A percentile compares a stretch with the other conserved stretches of the same genome.
These are phyloP conservation scores for Acrobasis suavella DNA, from an alignment of 2,888 invertebrate species.

Conservation along the genomic window DNA sequence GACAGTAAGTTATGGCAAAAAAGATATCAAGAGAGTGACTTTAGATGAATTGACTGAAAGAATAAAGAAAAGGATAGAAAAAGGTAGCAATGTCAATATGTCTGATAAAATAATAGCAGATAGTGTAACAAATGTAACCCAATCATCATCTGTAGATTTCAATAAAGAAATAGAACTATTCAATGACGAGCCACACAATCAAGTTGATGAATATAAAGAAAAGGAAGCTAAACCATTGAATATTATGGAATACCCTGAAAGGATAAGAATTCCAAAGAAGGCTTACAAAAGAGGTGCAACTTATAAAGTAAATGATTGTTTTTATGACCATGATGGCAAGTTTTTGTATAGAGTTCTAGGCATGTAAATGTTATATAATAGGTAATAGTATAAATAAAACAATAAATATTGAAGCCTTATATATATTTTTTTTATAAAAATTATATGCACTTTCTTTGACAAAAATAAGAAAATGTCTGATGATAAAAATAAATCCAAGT, in stretches of 20 bases:
- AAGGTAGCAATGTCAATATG: slow-evolving; percentile 54
- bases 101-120: slow-evolving; percentile 63
- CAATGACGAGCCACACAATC: slow-evolving; percentile 37
- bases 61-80: slow-evolving; percentile 60
- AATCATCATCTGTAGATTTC: slow-evolving; percentile 35
- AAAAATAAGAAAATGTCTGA: slow-evolving; percentile 54
- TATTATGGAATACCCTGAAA: slow-evolving; percentile 77
- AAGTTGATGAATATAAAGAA: slow-evolving; percentile 46
- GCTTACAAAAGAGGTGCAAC: slow-evolving; percentile 84
- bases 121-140: slow-evolving; percentile 39
- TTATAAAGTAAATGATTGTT: slow-evolving; percentile 90
- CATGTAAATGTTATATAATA: slow-evolving; percentile 60
- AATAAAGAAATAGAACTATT: slow-evolving; percentile 50
- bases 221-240: slow-evolving; percentile 42
- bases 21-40: slow-evolving; percentile 53
- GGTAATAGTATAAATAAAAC: slow-evolving; percentile 56
- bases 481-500: slow-evolving; percentile 31
- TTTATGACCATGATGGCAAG: slow-evolving; percentile 90
- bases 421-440: slow-evolving; percentile 74
- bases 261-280: slow-evolving; percentile 87
- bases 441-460: slow-evolving; percentile 73
- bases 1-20: slow-evolving; percentile 27
- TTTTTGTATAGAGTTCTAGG: slow-evolving; percentile 91
- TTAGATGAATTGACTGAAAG: slow-evolving; percentile 62
- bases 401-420: slow-evolving; percentile 61